These are phyloP conservation scores for Chloropsis hardwickii DNA, from an alignment of 2,113 vertebrate species.

Conservation along the genomic window DNA sequence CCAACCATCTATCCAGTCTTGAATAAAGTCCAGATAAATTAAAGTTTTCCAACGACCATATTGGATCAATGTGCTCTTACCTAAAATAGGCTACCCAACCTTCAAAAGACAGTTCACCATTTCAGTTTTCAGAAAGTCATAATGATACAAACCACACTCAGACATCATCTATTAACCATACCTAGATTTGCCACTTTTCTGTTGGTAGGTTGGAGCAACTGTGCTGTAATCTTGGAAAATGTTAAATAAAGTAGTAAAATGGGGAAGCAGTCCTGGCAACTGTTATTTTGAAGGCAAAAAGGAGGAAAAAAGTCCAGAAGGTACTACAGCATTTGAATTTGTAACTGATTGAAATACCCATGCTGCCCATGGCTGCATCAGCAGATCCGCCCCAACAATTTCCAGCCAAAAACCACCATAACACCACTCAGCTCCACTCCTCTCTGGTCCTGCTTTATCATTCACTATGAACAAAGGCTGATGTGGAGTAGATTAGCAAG, in stretches of 20 bases:
- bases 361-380: accelerated
- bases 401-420: neutral
- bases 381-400: neutral
- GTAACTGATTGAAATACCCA: neutral
- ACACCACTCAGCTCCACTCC: neutral
- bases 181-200: neutral
- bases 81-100: neutral
- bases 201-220: neutral
- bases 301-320: neutral
- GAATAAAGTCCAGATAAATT: neutral
- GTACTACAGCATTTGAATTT: neutral
- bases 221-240: neutral
- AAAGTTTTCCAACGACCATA: neutral
- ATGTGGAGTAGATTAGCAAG: neutral
- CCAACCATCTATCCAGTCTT: neutral
- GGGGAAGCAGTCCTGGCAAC: neutral
- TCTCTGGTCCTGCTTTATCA: neutral
- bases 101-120: neutral
- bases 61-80: neutral
- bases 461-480: neutral
- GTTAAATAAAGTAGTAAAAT: neutral
- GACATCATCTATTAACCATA: neutral
- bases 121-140: neutral
- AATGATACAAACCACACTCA: neutral
- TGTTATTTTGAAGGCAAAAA: neutral